Evolutionary conservation across 1,140 invertebrate genomes (phyloP), one percentile per base, ranked within the genome.

Genomic region (Andricus grossulariae): DNA sequence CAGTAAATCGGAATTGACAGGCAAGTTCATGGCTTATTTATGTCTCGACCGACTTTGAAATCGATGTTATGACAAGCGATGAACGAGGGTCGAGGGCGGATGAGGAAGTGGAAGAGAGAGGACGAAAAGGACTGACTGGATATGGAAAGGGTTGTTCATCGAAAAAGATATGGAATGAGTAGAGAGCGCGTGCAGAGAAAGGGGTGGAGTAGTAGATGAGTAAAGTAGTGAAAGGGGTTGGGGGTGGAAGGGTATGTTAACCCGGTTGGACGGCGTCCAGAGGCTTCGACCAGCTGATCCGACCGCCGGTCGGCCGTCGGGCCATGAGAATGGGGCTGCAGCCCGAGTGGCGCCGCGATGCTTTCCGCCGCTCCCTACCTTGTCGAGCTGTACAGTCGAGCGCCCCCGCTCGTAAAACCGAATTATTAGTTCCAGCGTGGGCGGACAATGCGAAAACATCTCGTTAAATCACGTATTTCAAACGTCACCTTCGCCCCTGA

Each of bases 251-350:
- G 82, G 78, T 80, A 87, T 86, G 82, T 88, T 91, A 91, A 91
- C 89, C 90, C 84, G 89, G 89, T 91, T 91, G 90, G 89, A 89
- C 85, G 82, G 57, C 82, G 86, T 91, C 90, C 90, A 91, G 90
- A 83, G 86, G 75, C 81, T 84, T 74, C 80, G 82, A 87, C 83
- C 87, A 88, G 88, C 89, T 90, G 88, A 89, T 90, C 82, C 83
- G 80, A 79, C 75, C 72, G 75, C 51, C 74, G 73, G 72, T 55
- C 51, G 82, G 72, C 71, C 73, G 79, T 39, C 70, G 76, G 73
- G 74, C 72, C 78, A 71, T 74, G 80, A 83, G 85, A 88, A 85
- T 84, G 86, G 82, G 85, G 83, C 72, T 85, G 82, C 85, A 88
- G 88, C 80, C 89, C 72, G 82, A 89, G 81, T 75, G 90, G 88